phyloP scores from a whole-genome alignment of 2,113 vertebrate genomes.

The Etheostoma spectabile region DNA sequence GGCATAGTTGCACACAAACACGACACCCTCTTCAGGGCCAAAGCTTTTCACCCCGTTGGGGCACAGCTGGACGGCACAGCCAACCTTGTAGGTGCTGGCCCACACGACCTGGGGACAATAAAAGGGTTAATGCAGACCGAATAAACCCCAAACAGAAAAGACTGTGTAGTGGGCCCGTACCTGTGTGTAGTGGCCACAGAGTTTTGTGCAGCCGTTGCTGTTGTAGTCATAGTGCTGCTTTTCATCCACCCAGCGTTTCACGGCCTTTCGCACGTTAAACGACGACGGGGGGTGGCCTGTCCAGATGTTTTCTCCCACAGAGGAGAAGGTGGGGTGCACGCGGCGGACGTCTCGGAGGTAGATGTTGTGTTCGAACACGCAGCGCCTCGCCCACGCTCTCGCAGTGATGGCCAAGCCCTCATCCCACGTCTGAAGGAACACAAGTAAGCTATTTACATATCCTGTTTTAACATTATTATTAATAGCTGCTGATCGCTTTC shows the following conservation, averaged over 20 bases:
- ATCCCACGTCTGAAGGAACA: slow-evolving; percentile 74
- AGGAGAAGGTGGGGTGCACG: slow-evolving; percentile 55
- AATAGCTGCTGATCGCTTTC: no score
- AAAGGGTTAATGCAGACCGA: not conserved
- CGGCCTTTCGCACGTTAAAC: not conserved
- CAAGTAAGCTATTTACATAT: not conserved
- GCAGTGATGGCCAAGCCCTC: slow-evolving; percentile 72
- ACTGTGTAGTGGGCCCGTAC: slow-evolving; percentile 21
- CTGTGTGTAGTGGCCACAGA: slow-evolving; percentile 82
- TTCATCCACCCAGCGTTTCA: slow-evolving; percentile 54
- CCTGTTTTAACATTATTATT: no score
- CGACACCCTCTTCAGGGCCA: fast-evolving
- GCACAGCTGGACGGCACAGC: slow-evolving; percentile 75
- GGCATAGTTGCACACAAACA: slow-evolving; percentile 82
- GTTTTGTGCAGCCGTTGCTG: fast-evolving
- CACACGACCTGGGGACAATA: slow-evolving; percentile 76
- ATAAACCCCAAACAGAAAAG: not conserved
- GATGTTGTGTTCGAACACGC: slow-evolving; percentile 69
- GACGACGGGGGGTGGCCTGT: fast-evolving
- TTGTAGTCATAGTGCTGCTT: slow-evolving; percentile 6
- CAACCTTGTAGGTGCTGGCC: slow-evolving; percentile 76
- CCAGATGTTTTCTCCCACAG: slow-evolving; percentile 82
- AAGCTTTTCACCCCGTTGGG: slow-evolving; percentile 52
- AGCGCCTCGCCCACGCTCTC: slow-evolving; percentile 57
- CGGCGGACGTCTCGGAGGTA: not conserved